Conservation (phyloP, 1,140 invertebrate species). For the Papilio polyxenes region DNA sequence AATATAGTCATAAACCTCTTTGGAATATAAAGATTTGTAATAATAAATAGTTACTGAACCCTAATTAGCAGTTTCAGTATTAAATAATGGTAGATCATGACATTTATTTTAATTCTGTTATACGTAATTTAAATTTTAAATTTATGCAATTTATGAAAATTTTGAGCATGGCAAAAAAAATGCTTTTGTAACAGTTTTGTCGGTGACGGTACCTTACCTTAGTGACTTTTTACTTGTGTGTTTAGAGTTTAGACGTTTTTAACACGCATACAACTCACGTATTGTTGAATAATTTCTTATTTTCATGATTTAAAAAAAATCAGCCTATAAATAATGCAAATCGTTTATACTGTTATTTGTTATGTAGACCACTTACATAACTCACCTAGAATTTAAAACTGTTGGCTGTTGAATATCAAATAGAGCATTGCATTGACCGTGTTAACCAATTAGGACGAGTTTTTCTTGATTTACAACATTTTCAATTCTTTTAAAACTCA, state of each 20-base stretch:
- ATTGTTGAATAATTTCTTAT: background rate
- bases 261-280: no score
- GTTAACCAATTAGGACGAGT: conserved; percentile 15
- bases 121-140: no score
- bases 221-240: background rate
- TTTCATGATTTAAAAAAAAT: background rate
- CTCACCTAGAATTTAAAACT: conserved; percentile 11
- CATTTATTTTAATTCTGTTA: no score
- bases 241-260: background rate
- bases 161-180: background rate
- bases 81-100: no score
- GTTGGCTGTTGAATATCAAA: background rate
- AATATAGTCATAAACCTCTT: background rate
- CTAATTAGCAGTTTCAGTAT: no score
- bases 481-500: conserved; percentile 1
- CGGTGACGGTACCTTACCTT: background rate
- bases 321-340: background rate
- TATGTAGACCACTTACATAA: conserved; percentile 23
- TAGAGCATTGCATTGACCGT: conserved; percentile 29
- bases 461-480: conserved; percentile 27
- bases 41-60: no score
- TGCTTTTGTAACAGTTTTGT: background rate
- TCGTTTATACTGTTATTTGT: background rate
- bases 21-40: no score
- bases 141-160: no score